Base-by-base conservation (phyloP, 2,888 invertebrate species). In the Pantelozetes paolii region DNA sequence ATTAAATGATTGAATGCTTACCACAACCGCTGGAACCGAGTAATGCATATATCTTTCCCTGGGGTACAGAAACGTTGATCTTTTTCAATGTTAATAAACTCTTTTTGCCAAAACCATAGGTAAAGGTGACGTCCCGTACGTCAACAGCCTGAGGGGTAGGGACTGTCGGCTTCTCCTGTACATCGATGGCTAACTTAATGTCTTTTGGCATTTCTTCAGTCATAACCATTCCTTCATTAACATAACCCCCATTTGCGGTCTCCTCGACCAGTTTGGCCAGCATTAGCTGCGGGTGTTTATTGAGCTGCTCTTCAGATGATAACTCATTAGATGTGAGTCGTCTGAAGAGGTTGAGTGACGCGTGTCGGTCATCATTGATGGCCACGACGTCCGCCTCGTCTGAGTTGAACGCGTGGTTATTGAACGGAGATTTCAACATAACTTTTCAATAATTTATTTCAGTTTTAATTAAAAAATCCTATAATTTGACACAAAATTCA, bases 1-100 rank as follows among this genome's bases (percentile, higher is more conserved):
- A 54, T 54, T 3, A 11, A 26, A n/a, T 11, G 1, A 74, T 30
- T 57, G 23, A 42, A 48, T 42, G 54, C 77, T 76, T 75, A 76
- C 78, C 57, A 64, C 77, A 77, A 62, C 74, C 74, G 48, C 71
- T 71, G n/a, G 74, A 74, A 20, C 74, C 74, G 28, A 74, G 71
- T 13, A 74, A n/a, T 9, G 74, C 70, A 45, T 74, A 74, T 20
- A 74, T 74, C 54, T 74, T 70, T 54, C 74, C 74, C 42, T 74
- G 70, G 2, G 74, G 74, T n/a, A 74, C 74, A 15, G 73, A 69
- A 9, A 73, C 73, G 23, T 73, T 73, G n/a, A 73, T 73, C 69
- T 73, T 73, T 36, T 73, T 73, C 50, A 73, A 28, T n/a, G 73
- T 73, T 9, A 73, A 50, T 28, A 73, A 59, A 45, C 28, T 30